Percentiles rank a stretch among this genome's conserved stretches.
These are phyloP conservation scores for Nemotelus pantherinus DNA, from an alignment of 2,888 invertebrate genomes.

Conservation along the genomic window DNA sequence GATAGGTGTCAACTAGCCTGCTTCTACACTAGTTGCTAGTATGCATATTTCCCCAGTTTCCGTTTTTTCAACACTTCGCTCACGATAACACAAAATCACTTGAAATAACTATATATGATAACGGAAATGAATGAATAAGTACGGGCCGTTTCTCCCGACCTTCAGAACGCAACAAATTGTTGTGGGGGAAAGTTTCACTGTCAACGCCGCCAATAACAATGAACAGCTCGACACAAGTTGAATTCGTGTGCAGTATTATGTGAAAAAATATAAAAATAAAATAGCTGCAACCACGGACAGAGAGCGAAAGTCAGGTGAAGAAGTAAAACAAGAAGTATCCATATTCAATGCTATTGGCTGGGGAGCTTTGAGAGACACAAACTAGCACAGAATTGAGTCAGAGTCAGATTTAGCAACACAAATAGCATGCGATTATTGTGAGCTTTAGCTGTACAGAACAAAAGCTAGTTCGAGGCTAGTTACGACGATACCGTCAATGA, in stretches of 20 bases:
- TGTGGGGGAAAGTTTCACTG: constrained; percentile 28
- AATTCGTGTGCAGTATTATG: not conserved
- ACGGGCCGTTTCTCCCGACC: constrained; percentile 5
- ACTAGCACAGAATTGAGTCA: too few relatives aligned
- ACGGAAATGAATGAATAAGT: constrained; percentile 30
- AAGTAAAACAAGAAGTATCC: not conserved
- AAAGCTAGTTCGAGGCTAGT: too few relatives aligned
- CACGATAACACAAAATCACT: constrained; percentile 13
- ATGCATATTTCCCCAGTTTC: not conserved
- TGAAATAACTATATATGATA: not conserved
- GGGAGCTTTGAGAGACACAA: not conserved
- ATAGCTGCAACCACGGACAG: constrained; percentile 5
- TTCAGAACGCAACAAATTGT: not conserved
- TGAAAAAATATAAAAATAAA: constrained; percentile 25
- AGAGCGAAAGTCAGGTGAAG: constrained; percentile 3
- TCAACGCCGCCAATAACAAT: not conserved
- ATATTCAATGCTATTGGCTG: not conserved
- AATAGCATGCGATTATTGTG: too few relatives aligned
- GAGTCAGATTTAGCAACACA: too few relatives aligned
- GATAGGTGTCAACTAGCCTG: constrained; percentile 16
- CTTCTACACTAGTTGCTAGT: not conserved
- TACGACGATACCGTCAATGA: too few relatives aligned
- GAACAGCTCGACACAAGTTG: too few relatives aligned
- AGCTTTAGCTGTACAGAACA: too few relatives aligned
- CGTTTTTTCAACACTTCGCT: not conserved